Evolutionary conservation across 2,113 vertebrate species (phyloP), one percentile per base, ranked within the genome.

Genomic region (Oncorhynchus mykiss): DNA sequence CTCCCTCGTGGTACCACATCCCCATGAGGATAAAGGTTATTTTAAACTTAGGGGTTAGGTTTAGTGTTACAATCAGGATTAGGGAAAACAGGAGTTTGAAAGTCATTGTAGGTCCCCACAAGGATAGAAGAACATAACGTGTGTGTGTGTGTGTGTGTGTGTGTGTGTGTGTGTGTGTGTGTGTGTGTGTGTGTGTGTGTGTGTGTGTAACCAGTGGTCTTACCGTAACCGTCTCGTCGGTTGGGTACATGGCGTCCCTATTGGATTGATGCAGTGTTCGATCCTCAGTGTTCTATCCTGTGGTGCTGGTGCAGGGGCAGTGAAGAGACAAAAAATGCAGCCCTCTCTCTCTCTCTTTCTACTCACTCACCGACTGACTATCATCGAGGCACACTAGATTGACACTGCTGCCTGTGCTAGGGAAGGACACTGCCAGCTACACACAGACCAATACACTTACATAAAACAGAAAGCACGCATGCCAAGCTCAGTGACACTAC

Each of bases 211-310:
- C 62, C 34, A 66, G 27, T 72, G 0, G 66, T 29, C 90, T 85
- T 91, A 93, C 92, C 91, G 83, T 85, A 78, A 85, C 72, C 6
- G 64, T 84, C 82, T 88, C 86, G 29, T 93, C 92, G 51, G 51
- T 54, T 70, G 91, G 92, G 87, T 87, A 92, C 92, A 93, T 93
- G 1, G 71, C 89, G 89, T 85, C 83, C 71, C 83, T 79, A 84
- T 76, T 12, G 85, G 67, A 0, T 70, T 76, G 84, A 54, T 64
- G 68, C 75, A 70, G 78, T 73, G 84, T 85, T 67, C 73, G 27
- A 69, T 81, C 80, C 65, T 72, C 39, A 78, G 78, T 74, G 84
- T 85, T 67, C 74, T 45, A 71, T 81, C 80, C 65, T 72, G 68
- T 57, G 72, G 68, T 67, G 80, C 80, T 70, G 81, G 78, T 79